Base-by-base conservation (phyloP, 2,113 vertebrate genomes). In the Bombycilla garrulus region DNA sequence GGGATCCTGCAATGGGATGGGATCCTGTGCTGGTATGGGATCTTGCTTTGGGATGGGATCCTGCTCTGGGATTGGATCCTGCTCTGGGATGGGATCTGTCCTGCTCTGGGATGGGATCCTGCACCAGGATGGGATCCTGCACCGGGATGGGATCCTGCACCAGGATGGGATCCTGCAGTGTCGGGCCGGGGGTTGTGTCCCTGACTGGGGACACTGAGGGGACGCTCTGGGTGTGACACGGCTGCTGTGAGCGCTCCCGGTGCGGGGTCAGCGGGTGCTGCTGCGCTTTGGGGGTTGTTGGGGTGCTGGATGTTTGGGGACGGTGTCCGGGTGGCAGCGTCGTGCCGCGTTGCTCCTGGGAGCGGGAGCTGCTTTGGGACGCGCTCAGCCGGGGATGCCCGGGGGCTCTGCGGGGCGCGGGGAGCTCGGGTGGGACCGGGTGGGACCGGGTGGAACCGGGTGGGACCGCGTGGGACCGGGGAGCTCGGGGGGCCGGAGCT, bases 151-250 rank as follows among this genome's bases (percentile, higher is more conserved):
- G n/a, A n/a, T n/a, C n/a, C n/a, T n/a, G n/a, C n/a, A n/a, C n/a
- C n/a, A n/a, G n/a, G n/a, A n/a, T n/a, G n/a, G n/a, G n/a, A n/a
- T n/a, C n/a, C n/a, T n/a, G n/a, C n/a, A n/a, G n/a, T n/a, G n/a
- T n/a, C n/a, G 15, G 24, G 31, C 7, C 24, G 2, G 26, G 54
- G 45, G 29, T 54, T 28, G 6, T 38, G 65, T 53, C n/a, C 31
- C 57, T 4, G 9, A 12, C 0, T 19, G 56, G 44, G 81, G 56
- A 61, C 10, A 4, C 2, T 3, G 18, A 10, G 33, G 57, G 48
- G 58, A 44, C 60, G 1, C 3, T 3, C 40, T 6, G 38, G 11
- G 6, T 40, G 72, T 48, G 76, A 25, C 2, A 0, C 0, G 2
- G n/a, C 51, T 40, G 86, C 11, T 0, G 21, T 8, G 35, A 23